A percentile compares a stretch with the other conserved stretches of the same genome.
Evolutionary conservation across 2,797 vertebrate genomes (phyloP).

Genomic region (Todus mexicanus): DNA sequence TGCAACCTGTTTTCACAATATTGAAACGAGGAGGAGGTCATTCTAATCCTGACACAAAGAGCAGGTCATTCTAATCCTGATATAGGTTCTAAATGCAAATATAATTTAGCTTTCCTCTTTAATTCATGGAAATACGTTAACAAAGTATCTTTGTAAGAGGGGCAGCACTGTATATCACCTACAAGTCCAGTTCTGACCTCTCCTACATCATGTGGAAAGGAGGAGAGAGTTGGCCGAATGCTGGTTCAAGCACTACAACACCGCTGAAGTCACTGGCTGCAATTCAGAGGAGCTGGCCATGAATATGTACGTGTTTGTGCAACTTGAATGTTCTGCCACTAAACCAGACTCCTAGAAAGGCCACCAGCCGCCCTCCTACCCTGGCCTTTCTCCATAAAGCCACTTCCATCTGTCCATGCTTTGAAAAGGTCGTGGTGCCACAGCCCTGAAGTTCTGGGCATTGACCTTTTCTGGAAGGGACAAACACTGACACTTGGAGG

Average conservation of each 20-base stretch:
- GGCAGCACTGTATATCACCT: neutral
- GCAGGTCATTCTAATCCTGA: neutral
- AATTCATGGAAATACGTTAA: neutral
- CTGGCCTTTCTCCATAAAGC: neutral
- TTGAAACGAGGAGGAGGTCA: neutral
- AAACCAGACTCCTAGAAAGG: neutral
- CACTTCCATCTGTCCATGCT: neutral
- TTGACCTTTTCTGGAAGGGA: constrained; percentile 34
- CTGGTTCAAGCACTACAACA: neutral
- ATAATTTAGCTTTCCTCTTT: neutral
- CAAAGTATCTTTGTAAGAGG: neutral
- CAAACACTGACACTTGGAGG: neutral
- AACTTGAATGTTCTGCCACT: neutral
- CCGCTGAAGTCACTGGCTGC: neutral
- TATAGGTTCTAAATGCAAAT: neutral
- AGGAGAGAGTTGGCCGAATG: neutral
- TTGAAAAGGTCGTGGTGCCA: constrained; percentile 13
- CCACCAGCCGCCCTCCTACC: constrained; percentile 17
- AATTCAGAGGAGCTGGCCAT: neutral
- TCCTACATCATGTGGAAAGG: too few relatives aligned
- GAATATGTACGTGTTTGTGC: neutral
- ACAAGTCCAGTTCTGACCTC: neutral
- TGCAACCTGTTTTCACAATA: neutral
- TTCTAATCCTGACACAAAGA: neutral
- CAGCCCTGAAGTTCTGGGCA: neutral